These are phyloP conservation scores for Rhagium mordax DNA, from an alignment of 2,888 invertebrate species.

Conservation along the genomic window DNA sequence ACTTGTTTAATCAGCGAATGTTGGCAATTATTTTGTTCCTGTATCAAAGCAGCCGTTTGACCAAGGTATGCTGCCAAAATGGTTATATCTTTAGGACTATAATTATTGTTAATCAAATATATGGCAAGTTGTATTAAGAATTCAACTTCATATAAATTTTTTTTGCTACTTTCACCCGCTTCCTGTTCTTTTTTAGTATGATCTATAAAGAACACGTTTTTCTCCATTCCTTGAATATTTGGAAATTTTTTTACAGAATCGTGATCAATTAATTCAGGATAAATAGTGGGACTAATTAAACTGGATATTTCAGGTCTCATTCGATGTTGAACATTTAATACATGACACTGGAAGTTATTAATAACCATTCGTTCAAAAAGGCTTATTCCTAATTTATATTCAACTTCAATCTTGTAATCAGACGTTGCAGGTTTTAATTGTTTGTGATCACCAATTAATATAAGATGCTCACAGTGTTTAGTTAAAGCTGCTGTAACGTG, in stretches of 20 bases:
- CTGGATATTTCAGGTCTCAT: conserved; percentile 80
- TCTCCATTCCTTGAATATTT: conserved; percentile 74
- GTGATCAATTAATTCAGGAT: conserved; percentile 63
- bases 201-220: conserved; percentile 64
- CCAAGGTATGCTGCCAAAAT: conserved; percentile 82
- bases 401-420: conserved; percentile 77
- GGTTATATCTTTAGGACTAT: conserved; percentile 77
- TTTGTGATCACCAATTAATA: conserved; percentile 81
- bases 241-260: conserved; percentile 56
- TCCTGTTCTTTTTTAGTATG: conserved; percentile 75
- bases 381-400: conserved; percentile 79
- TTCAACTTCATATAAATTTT: conserved; percentile 77
- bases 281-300: conserved; percentile 79
- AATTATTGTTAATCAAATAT: conserved; percentile 74
- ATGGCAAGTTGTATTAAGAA: conserved; percentile 76
- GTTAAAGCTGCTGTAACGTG: conserved; percentile 78
- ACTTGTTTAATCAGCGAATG: conserved; percentile 69
- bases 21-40: conserved; percentile 64
- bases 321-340: conserved; percentile 78
- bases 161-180: conserved; percentile 74
- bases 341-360: conserved; percentile 66
- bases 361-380: conserved; percentile 85
- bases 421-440: conserved; percentile 82
- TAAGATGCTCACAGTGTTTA: conserved; percentile 82
- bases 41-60: conserved; percentile 75